Evolutionary conservation across 2,113 vertebrate genomes (phyloP).

Genomic region (human (Homo sapiens)): GRCh38 chr12:53366001-53366500

Average conservation of each 20-base stretch:
- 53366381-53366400: no score
- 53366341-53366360: no score
- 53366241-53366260: background rate
- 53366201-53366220: background rate
- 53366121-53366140: slow-evolving; percentile 35
- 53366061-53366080: background rate
- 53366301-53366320: background rate
- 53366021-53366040: no score
- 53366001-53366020: no score
- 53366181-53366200: background rate
- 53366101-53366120: background rate
- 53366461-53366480: no score
- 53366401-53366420: no score
- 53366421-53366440: no score
- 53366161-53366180: background rate
- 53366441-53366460: no score
- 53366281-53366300: background rate
- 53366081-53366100: background rate
- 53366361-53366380: no score
- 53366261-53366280: background rate
- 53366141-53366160: background rate
- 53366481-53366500: no score
- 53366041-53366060: no score
- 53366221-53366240: background rate
- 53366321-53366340: no score